Evolutionary conservation across 2,797 vertebrate genomes (phyloP), one percentile per base, ranked within the genome.

Genomic region (Acestrorhynchus altus): DNA sequence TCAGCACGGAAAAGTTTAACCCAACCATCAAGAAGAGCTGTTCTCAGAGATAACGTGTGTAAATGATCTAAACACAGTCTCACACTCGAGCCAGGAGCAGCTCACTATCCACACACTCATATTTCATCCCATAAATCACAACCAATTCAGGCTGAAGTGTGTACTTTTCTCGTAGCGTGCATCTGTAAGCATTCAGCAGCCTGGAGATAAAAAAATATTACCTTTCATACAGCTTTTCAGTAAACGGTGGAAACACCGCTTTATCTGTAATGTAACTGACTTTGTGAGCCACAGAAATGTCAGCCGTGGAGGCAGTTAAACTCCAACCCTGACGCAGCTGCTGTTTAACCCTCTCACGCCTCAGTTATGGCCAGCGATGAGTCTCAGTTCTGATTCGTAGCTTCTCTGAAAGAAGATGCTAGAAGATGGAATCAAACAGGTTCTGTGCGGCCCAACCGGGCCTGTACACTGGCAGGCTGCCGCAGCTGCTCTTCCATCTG

Each of bases 171-270:
- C 42, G 4, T 12, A 22, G 8, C 2, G n/a, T 22, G 52, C 24
- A 59, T 59, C 57, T 10, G 16, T 60, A 68, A 49, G 47, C 44
- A 10, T n/a, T 28, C 65, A n/a, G 15, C 24, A n/a, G 4, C 11
- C 42, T 15, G 26, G 26, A 52, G 66, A 69, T 52, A 52, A 18
- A 39, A 69, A 66, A 52, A 51, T 69, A 69, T 69, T 69, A 69
- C 46, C 66, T 26, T 28, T 67, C 65, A 51, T 67, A 69, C 20
- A 18, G 47, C 35, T 13, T 52, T 52, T 69, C 66, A 6, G 66
- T 69, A 52, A n/a, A 51, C 20, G 52, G 26, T 20, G 66, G 26
- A 52, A 39, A 39, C 66, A 18, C 44, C 11, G 66, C n/a, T 69
- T 69, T 69, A 69, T 69, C 66, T 35, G 46, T 52, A 69, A 52